Conservation (phyloP, 2,797 vertebrate genomes). For the Coregonus sp. region DNA sequence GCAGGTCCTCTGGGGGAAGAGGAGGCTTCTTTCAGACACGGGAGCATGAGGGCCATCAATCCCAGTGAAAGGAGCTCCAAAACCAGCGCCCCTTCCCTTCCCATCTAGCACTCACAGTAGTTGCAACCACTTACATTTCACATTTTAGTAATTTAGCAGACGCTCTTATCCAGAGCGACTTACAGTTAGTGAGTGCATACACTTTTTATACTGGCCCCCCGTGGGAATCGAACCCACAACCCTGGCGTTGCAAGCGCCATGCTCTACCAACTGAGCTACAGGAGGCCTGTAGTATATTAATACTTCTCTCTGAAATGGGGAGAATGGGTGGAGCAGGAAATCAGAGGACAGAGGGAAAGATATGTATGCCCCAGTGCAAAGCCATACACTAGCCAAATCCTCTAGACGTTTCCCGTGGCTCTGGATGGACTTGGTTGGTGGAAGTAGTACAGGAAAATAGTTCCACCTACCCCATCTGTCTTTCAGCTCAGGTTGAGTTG, state of each 20-base stretch:
- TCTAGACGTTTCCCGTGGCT: neutral
- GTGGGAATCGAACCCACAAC: too few species aligned
- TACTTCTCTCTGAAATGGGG: neutral
- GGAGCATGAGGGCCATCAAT: neutral
- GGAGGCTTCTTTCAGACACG: neutral
- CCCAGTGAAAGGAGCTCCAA: neutral
- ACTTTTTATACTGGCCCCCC: too few species aligned
- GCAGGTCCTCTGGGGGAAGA: neutral
- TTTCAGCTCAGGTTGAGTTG: too few species aligned
- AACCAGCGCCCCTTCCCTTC: neutral
- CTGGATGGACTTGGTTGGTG: too few species aligned
- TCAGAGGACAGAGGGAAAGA: neutral
- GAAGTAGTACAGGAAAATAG: too few species aligned
- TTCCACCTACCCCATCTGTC: too few species aligned
- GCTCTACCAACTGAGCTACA: too few species aligned
- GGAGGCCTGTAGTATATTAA: too few species aligned
- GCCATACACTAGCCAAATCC: neutral
- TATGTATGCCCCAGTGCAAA: neutral
- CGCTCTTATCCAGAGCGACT: too few species aligned
- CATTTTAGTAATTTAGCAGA: too few species aligned
- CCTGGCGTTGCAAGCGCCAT: too few species aligned
- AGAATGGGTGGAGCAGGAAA: neutral
- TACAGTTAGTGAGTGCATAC: too few species aligned
- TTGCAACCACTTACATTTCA: neutral
- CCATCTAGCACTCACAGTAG: neutral